These are phyloP conservation scores for Crepidodera aurea DNA, from an alignment of 2,888 invertebrate genomes.

Conservation along the genomic window DNA sequence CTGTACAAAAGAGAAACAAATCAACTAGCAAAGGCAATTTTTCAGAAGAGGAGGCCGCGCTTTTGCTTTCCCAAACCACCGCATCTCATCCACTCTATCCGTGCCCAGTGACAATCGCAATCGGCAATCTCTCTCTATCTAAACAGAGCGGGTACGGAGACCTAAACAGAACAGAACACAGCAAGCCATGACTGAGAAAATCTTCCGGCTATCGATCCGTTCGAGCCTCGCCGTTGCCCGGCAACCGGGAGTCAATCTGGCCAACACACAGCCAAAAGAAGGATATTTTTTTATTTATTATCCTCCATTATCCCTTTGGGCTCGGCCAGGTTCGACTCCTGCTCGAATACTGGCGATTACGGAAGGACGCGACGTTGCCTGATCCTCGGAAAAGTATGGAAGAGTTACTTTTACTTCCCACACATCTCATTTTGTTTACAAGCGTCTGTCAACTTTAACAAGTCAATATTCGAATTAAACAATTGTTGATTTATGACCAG, in stretches of 20 bases:
- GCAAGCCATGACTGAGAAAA: slow-evolving; percentile 54
- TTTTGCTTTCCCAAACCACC: slow-evolving; percentile 15
- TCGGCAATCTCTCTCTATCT: slow-evolving; percentile 23
- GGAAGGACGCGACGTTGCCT: slow-evolving; percentile 42
- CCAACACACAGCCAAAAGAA: slow-evolving; percentile 62
- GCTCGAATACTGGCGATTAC: slow-evolving; percentile 15
- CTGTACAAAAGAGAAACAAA: slow-evolving; percentile 12
- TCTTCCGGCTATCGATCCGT: slow-evolving; percentile 65
- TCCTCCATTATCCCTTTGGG: slow-evolving; percentile 60
- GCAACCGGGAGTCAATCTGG: slow-evolving; percentile 68
- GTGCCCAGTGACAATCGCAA: slow-evolving; percentile 22
- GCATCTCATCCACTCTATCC: slow-evolving; percentile 18
- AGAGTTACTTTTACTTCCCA: background rate
- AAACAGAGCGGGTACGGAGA: slow-evolving; percentile 24
- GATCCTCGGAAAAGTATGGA: slow-evolving; percentile 1
- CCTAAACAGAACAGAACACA: slow-evolving; percentile 26
- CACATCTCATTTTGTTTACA: too few relatives aligned
- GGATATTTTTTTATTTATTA: slow-evolving; percentile 63
- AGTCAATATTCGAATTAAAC: too few relatives aligned
- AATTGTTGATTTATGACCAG: too few relatives aligned
- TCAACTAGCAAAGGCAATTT: slow-evolving; percentile 19
- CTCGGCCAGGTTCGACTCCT: slow-evolving; percentile 51
- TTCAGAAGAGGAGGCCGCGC: slow-evolving; percentile 12
- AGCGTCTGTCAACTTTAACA: too few relatives aligned
- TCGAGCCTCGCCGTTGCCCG: slow-evolving; percentile 64